Conservation (phyloP, 2,888 invertebrate species). For the Physocephala rufipes region DNA sequence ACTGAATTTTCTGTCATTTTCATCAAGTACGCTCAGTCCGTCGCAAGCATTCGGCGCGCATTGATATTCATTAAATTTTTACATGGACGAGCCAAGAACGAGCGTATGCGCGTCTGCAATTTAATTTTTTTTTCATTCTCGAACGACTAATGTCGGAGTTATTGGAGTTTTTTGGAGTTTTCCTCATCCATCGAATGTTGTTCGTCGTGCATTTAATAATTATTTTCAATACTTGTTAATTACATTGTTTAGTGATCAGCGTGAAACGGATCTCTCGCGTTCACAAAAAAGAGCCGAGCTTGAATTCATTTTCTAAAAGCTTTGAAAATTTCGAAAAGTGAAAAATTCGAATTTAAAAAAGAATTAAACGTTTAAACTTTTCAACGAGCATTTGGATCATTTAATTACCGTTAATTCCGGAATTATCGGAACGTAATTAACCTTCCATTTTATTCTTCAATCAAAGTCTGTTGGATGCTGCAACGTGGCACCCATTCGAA, state of each 20-base stretch:
- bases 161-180: not conserved
- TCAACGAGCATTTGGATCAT: too few relatives aligned
- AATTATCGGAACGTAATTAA: not conserved
- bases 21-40: slow-evolving; percentile 29
- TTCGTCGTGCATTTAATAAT: not conserved
- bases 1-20: slow-evolving; percentile 36
- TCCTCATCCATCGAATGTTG: not conserved
- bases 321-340: too few relatives aligned
- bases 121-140: too few relatives aligned
- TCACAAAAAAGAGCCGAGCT: not conserved
- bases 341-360: too few relatives aligned
- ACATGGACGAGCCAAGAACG: too few relatives aligned
- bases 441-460: not conserved
- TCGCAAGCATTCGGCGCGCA: slow-evolving; percentile 24
- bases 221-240: not conserved
- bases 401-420: too few relatives aligned
- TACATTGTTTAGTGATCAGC: not conserved
- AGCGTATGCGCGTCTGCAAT: too few relatives aligned
- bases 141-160: too few relatives aligned
- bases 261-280: not conserved
- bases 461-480: slow-evolving; percentile 3
- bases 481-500: slow-evolving; percentile 27
- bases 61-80: slow-evolving; percentile 6
- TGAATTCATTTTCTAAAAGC: too few relatives aligned
- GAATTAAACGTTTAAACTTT: too few relatives aligned